phyloP scores from a whole-genome alignment of 2,888 invertebrate species.

The Diadegma fenestrale region DNA sequence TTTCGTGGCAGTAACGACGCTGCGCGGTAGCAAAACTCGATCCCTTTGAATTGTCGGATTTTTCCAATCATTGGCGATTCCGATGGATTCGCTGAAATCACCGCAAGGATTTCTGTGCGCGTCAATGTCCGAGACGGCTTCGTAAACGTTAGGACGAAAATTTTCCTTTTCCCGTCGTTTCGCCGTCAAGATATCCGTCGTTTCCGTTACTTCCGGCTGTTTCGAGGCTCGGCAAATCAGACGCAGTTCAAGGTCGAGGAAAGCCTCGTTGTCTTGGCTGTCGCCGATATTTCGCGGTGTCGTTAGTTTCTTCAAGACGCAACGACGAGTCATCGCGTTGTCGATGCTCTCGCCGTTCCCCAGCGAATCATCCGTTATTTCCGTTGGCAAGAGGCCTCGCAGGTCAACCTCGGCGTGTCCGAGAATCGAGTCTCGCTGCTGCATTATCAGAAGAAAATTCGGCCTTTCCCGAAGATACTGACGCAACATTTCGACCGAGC shows the following conservation, averaged over 20 bases:
- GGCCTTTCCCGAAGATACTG: conserved; percentile 86
- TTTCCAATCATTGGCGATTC: conserved; percentile 49
- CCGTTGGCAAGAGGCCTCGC: conserved; percentile 85
- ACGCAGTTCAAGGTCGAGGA: conserved; percentile 86
- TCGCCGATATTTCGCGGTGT: conserved; percentile 55
- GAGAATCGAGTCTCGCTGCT: conserved; percentile 83
- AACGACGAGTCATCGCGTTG: conserved; percentile 83
- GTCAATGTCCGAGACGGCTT: conserved; percentile 72
- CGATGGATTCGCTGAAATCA: conserved; percentile 72
- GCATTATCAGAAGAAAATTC: conserved; percentile 85
- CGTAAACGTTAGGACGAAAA: conserved; percentile 29
- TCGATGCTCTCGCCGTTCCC: conserved; percentile 83
- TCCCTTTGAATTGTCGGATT: conserved; percentile 24
- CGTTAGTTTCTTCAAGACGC: conserved; percentile 74
- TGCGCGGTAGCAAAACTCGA: conserved; percentile 37
- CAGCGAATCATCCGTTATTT: conserved; percentile 83
- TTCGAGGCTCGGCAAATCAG: conserved; percentile 83
- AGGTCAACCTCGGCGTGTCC: conserved; percentile 86
- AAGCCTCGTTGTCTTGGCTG: conserved; percentile 80
- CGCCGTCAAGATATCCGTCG: not conserved
- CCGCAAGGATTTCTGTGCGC: conserved; percentile 77
- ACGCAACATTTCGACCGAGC: conserved; percentile 83
- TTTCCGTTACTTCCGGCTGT: conserved; percentile 45
- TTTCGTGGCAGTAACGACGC: conserved; percentile 42
- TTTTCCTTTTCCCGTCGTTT: conserved; percentile 17